Evolutionary conservation across 2,113 vertebrate species (phyloP), one percentile per base, ranked within the genome.

Genomic region (Leptobrachium leishanense): DNA sequence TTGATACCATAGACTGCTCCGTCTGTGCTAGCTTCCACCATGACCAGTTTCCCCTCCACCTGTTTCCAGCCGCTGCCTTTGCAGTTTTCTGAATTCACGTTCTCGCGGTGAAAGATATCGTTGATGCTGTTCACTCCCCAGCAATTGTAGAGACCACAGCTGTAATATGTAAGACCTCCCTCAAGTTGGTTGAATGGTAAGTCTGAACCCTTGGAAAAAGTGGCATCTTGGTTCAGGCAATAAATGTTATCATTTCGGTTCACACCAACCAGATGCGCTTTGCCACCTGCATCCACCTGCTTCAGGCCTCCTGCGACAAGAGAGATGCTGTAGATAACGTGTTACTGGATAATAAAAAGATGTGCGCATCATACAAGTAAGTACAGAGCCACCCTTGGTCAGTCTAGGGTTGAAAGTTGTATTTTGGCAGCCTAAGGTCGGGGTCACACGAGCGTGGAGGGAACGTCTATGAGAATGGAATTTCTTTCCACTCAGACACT

Each of bases 141-240:
- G 31, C 77, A 71, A 1, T 84, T 79, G 3, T 42, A 46, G 2
- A 64, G 69, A 55, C 84, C 84, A 62, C 82, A 75, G 5, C 65
- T 53, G n/a, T 89, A 87, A 74, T 86, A 87, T 2, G 53, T 75
- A 8, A 88, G 62, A 8, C 59, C 70, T 1, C 87, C 85, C 3
- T 71, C 82, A 13, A 84, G 12, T 2, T 50, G 9, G 6, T 13
- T 82, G 85, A 78, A 89, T 68, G 5, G 75, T 72, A 43, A 2
- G 6, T 42, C 5, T 9, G 53, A 9, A 12, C 15, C 6, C 20
- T 31, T 72, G 63, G 54, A 76, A 53, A 72, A 6, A 1, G 70
- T 69, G n/a, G 42, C 8, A 5, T 75, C 72, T 62, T 42, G 15
- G 41, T 63, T 69, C 6, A 85, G 63, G 72, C 83, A 86, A 62